These are phyloP conservation scores for Tetramorium parvispinum DNA, from an alignment of 1,140 invertebrate genomes.

Conservation along the genomic window DNA sequence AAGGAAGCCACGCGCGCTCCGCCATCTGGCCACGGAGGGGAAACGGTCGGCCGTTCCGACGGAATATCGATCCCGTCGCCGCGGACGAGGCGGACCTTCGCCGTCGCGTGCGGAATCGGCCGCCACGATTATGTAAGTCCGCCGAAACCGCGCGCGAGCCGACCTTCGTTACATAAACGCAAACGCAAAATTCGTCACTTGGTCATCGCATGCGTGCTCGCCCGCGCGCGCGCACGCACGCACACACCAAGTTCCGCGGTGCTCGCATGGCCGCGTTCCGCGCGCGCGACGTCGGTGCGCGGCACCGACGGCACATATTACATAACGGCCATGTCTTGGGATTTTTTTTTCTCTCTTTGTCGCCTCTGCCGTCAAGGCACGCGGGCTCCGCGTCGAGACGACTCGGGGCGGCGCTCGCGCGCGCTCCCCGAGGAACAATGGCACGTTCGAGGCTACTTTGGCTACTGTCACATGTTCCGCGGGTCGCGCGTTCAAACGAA, in stretches of 20 bases:
- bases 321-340: slow-evolving; percentile 69
- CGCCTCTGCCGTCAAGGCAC: not conserved
- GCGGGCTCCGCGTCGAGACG: not conserved
- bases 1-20: slow-evolving; percentile 71
- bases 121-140: slow-evolving; percentile 70
- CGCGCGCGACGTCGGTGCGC: not conserved
- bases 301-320: slow-evolving; percentile 60
- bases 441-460: slow-evolving; percentile 44
- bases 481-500: no score
- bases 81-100: slow-evolving; percentile 13
- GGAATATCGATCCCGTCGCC: slow-evolving; percentile 81
- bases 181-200: slow-evolving; percentile 33
- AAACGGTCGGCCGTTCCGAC: slow-evolving; percentile 64
- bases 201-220: not conserved
- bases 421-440: not conserved
- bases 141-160: slow-evolving; percentile 57
- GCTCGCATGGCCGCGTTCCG: slow-evolving; percentile 2
- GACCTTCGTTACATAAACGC: slow-evolving; percentile 74
- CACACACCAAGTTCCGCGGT: not conserved
- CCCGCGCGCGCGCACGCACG: not conserved
- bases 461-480: slow-evolving; percentile 66
- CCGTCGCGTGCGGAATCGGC: slow-evolving; percentile 10
- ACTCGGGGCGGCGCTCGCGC: slow-evolving; percentile 8
- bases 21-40: slow-evolving; percentile 79
- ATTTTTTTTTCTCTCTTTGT: not conserved